Evolutionary conservation across 2,797 vertebrate species (phyloP), one percentile per base, ranked within the genome.

Genomic region (Centropyge bicolor): DNA sequence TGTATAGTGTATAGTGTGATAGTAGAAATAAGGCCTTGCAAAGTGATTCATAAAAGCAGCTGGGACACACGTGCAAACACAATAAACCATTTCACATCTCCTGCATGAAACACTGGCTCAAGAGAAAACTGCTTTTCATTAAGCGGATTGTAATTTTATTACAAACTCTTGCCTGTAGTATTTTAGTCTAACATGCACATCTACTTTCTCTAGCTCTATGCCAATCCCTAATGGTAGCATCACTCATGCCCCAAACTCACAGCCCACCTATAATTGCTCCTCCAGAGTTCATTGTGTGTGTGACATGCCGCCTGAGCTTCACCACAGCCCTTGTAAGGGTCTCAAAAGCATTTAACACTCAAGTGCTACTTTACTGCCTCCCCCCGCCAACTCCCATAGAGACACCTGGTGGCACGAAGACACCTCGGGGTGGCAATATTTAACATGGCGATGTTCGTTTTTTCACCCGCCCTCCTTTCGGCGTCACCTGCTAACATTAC

Each of bases 261-360:
- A 94, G 74, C 64, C 72, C 84, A 77, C 52, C 82, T 92, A 90
- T 95, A 95, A 95, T 95, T 95, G 90, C 92, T 88, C 90, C 70
- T 74, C 65, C 76, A 82, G 85, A 87, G 87, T 94, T 94, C 90
- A 87, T 83, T 84, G 78, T 85, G 86, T 84, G 91, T 95, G 94
- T 86, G 92, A 95, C 92, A 95, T 94, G 92, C 91, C 90, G 49
- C 70, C 81, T 64, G 67, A 76, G 86, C 84, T 88, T 85, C 76
- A 81, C 85, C 88, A 61, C 43, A 64, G 80, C 61, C 72, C 81
- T 74, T 87, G 78, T 76, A 85, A 82, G 78, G 85, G 73, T 86
- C 89, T 81, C 76, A 55, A 56, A 85, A 89, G 72, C 86, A 94
- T 94, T 93, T 93, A 59, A 74, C 92, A 82, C 11, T 20, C 20